Percentiles rank a stretch among this genome's conserved stretches.
These are phyloP conservation scores for Egretta garzetta DNA, from an alignment of 2,113 vertebrate species.

Conservation along the genomic window DNA sequence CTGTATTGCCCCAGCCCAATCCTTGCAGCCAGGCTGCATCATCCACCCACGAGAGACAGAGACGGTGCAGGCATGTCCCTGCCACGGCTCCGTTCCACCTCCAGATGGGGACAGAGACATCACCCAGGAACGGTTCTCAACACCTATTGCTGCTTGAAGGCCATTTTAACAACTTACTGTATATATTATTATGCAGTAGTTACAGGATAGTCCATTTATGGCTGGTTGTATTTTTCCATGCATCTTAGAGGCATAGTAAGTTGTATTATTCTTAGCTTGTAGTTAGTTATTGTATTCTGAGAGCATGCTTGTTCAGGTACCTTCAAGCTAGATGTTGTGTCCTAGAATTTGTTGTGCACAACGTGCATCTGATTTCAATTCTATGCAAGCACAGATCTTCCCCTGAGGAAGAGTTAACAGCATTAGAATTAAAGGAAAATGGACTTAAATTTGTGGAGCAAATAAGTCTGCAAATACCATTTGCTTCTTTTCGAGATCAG, in stretches of 20 bases:
- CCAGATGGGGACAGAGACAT: neutral
- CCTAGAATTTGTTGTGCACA: neutral
- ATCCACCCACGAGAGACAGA: neutral
- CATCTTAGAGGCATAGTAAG: neutral
- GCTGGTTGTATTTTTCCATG: neutral
- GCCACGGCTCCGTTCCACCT: neutral
- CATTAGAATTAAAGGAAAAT: neutral
- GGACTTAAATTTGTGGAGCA: neutral
- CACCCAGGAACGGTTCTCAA: neutral
- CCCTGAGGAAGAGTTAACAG: neutral
- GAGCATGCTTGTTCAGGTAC: neutral
- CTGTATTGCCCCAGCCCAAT: neutral
- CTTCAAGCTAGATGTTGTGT: neutral
- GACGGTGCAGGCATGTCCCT: neutral
- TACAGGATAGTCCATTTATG: neutral
- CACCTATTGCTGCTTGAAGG: neutral
- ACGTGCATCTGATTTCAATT: neutral
- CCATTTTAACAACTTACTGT: neutral
- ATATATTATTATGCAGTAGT: neutral
- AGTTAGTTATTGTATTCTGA: neutral
- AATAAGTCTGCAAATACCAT: neutral
- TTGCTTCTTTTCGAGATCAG: neutral
- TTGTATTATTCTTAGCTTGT: neutral
- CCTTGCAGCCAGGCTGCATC: neutral
- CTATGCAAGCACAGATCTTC: neutral